Evolutionary conservation across 1,140 invertebrate species (phyloP), one percentile per base, ranked within the genome.

Genomic region (Hesperophylax magnus): DNA sequence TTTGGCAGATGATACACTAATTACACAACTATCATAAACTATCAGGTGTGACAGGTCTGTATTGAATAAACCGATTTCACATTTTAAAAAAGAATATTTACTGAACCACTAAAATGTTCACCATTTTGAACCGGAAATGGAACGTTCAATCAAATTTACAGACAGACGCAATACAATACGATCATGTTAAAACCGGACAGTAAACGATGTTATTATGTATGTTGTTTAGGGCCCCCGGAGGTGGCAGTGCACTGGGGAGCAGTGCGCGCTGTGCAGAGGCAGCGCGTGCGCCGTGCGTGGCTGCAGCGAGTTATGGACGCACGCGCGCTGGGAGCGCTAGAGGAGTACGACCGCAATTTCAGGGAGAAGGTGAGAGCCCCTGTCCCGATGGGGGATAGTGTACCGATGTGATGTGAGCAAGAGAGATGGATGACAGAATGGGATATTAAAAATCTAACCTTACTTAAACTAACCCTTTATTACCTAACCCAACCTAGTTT

Each of bases 231-330:
- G 17, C 67, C 67, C 18, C 67, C 67, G 5, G 67, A 71, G 22
- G 67, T 71, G 67, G 71, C 54, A 2, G 71, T 58, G 14, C 71
- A 75, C 71, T 54, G 54, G 71, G 71, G 71, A 1, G 71, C 71
- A 1, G 71, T 75, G 53, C 71, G 52, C 22, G 52, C 71, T 17
- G 71, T 75, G 71, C 71, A 75, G 53, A 75, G 71, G n/a, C 71
- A 75, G 52, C 52, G 71, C 52, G 71, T 58, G 24, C 22, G 71
- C 7, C 52, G 71, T 2, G 71, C 52, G 0, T 75, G 71, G 71
- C 53, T 75, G 22, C 18, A 54, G 20, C 52, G 71, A 5, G 71
- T 34, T 2, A 75, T 75, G 52, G 54, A 75, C 54, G 71, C 53
- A 5, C 17, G 20, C 52, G 24, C 27, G 15, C 22, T 75, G 11